Evolutionary conservation across 2,113 vertebrate species (phyloP), one percentile per base, ranked within the genome.

Genomic region (Hemichromis elongatus): DNA sequence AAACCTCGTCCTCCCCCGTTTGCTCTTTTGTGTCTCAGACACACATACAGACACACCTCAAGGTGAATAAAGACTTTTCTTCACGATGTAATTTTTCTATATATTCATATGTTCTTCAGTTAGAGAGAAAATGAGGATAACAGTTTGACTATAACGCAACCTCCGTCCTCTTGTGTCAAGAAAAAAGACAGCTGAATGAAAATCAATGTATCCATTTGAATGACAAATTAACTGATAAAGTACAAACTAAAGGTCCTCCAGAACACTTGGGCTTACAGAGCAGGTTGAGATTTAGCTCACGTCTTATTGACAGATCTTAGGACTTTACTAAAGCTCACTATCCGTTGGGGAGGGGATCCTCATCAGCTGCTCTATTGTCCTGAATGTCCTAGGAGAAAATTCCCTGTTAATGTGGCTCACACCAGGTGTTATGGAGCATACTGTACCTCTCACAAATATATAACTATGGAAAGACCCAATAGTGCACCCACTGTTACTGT

Each of bases 161-260:
- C 26, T 6, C 37, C 26, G 24, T 80, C 55, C 2, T 47, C 24
- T 68, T 61, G 16, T 18, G 40, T 42, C 42, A 50, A 10, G 8
- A 54, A 73, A 57, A 84, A 33, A 28, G 19, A 10, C 45, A 79
- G 0, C 18, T 83, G 26, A 88, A 86, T 75, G 16, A 28, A 83
- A 90, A 88, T 89, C 84, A 47, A 55, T 85, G 26, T 4, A 10
- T 77, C 42, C 52, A 56, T 50, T 77, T 30, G 59, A 79, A 78
- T 37, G 40, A 47, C 47, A 82, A 85, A 92, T 83, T 1, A 82
- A 84, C 68, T 47, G 73, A 90, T 83, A 87, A 92, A 80, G 52
- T 79, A 54, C 4, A 37, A 63, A 6, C 55, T 55, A 91, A 83
- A 84, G 9, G 9, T 73, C 42, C 9, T 59, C 13, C 18, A 50